A percentile compares a stretch with the other conserved stretches of the same genome.
Evolutionary conservation across 2,113 vertebrate species (phyloP).

Genomic region (Echinops telfairi): DNA sequence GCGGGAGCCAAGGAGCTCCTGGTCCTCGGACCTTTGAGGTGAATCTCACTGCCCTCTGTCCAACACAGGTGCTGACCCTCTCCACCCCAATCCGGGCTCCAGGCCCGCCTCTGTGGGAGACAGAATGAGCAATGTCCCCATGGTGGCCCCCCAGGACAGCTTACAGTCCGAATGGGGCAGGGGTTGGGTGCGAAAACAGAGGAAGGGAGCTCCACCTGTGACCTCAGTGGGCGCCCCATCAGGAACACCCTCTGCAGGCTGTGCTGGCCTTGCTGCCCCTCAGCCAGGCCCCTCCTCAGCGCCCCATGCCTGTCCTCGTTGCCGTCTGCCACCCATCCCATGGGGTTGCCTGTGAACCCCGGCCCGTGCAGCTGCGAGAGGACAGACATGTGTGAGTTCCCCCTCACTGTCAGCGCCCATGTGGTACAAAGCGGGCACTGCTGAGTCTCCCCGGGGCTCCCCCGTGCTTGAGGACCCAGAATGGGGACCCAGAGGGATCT

Average conservation of each 20-base stretch:
- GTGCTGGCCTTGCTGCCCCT: no score
- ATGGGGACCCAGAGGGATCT: no score
- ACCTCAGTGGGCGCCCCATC: not conserved
- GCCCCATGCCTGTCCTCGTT: fast-evolving
- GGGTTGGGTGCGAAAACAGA: no score
- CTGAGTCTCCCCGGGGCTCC: not conserved
- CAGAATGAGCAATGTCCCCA: no score
- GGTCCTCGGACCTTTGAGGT: no score
- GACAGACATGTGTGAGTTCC: fast-evolving
- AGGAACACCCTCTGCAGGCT: not conserved
- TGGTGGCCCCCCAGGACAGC: fast-evolving
- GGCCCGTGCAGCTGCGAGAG: fast-evolving
- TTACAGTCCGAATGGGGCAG: not conserved
- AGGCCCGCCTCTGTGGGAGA: not conserved
- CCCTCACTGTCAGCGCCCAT: fast-evolving
- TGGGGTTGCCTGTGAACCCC: fast-evolving
- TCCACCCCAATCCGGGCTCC: not conserved
- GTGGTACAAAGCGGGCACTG: fast-evolving
- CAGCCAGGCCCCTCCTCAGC: fast-evolving
- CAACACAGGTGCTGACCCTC: no score
- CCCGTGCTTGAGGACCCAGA: not conserved
- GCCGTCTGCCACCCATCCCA: not conserved
- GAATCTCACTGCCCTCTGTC: no score
- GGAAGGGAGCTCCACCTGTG: no score
- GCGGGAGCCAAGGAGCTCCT: no score